Conservation (phyloP, 2,888 invertebrate species). For the Cordilura impudica region DNA sequence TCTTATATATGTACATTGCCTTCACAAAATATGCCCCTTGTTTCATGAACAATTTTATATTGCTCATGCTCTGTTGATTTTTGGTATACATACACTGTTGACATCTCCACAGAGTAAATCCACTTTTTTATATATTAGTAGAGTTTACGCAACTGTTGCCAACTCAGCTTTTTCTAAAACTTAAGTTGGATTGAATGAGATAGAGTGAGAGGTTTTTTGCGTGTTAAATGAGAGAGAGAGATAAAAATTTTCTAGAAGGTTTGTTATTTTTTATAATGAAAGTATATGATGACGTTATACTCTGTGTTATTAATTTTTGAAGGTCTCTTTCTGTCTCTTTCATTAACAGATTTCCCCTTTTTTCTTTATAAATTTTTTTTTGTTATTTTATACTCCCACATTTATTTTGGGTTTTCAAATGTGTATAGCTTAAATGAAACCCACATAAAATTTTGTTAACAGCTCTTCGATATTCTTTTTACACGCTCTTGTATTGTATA, state of each 20-base stretch:
- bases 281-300: slow-evolving; percentile 44
- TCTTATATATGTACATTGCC: not conserved
- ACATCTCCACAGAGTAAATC: too few relatives aligned
- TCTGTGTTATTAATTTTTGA: slow-evolving; percentile 1
- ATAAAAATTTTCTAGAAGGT: not conserved
- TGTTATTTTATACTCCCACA: slow-evolving; percentile 50
- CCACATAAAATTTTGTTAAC: not conserved
- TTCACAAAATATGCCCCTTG: slow-evolving; percentile 22
- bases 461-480: not conserved
- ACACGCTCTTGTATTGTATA: not conserved
- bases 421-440: not conserved
- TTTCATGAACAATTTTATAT: slow-evolving; percentile 9
- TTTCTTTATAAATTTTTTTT: not conserved
- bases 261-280: not conserved
- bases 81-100: slow-evolving; percentile 17
- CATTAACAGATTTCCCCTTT: slow-evolving; percentile 2
- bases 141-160: slow-evolving; percentile 60
- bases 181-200: not conserved
- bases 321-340: slow-evolving; percentile 48
- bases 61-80: slow-evolving; percentile 65
- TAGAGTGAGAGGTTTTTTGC: not conserved
- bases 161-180: slow-evolving; percentile 54
- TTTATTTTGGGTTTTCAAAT: not conserved
- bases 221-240: slow-evolving; percentile 29
- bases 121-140: slow-evolving; percentile 18